These are phyloP conservation scores for Theocolax elegans DNA, from an alignment of 1,140 invertebrate genomes.

Conservation along the genomic window DNA sequence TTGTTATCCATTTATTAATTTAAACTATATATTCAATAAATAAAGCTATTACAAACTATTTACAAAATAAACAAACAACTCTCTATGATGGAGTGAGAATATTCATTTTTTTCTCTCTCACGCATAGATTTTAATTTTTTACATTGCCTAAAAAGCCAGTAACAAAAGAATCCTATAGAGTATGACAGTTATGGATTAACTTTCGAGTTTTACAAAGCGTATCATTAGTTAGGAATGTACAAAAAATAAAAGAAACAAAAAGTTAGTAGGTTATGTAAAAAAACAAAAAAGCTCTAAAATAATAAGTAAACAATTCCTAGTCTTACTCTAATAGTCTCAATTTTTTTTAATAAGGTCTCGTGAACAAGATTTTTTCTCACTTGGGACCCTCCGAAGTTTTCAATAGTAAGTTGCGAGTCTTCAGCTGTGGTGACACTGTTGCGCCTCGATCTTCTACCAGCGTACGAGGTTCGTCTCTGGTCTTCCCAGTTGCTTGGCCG, in stretches of 20 bases:
- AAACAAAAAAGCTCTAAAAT: constrained; percentile 39
- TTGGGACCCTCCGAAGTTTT: constrained; percentile 91
- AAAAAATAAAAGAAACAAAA: constrained; percentile 33
- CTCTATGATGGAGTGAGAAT: too few species aligned
- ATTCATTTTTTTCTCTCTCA: too few species aligned
- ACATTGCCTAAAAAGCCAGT: too few species aligned
- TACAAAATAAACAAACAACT: too few species aligned
- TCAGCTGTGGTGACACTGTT: constrained; percentile 86
- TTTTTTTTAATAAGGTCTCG: constrained; percentile 45
- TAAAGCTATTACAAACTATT: too few species aligned
- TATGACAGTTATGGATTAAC: constrained; percentile 6
- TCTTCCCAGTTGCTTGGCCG: constrained; percentile 87
- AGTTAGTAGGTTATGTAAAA: too few species aligned
- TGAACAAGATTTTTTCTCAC: constrained; percentile 57
- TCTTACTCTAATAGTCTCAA: constrained; percentile 45
- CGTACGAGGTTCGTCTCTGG: constrained; percentile 76
- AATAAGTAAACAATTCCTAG: constrained; percentile 41
- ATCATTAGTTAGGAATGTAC: constrained; percentile 17
- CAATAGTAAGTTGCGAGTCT: constrained; percentile 88
- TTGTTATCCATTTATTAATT: too few species aligned
- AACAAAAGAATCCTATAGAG: too few species aligned
- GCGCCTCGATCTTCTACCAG: constrained; percentile 82
- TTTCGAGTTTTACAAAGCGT: constrained; percentile 25
- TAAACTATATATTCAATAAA: too few species aligned
- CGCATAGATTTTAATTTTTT: too few species aligned